Conservation (phyloP, 2,797 vertebrate species). For the Sarcophilus harrisii region DNA sequence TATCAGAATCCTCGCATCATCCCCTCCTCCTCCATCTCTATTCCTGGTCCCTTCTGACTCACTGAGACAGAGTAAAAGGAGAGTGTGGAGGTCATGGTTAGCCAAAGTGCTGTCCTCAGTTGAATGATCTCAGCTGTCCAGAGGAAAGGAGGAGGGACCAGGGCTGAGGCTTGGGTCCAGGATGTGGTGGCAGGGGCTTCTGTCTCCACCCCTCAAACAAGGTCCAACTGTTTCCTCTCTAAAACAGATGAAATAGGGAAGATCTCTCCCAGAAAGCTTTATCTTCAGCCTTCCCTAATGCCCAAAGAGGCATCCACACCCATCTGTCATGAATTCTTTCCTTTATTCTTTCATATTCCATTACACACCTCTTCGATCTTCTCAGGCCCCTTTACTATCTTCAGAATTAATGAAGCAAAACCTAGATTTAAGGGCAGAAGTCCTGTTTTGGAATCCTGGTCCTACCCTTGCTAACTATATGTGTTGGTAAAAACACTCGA, state of each 20-base stretch:
- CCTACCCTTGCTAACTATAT: neutral
- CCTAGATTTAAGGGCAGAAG: neutral
- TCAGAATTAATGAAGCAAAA: neutral
- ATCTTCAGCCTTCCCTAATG: neutral
- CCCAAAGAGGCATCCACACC: neutral
- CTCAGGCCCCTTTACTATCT: neutral
- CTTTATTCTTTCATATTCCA: neutral
- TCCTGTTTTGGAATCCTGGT: neutral
- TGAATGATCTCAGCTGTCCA: neutral
- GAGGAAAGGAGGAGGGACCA: neutral
- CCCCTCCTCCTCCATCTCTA: neutral
- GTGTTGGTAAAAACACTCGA: neutral
- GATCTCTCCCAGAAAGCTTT: neutral
- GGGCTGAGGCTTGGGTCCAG: neutral
- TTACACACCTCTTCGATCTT: no score
- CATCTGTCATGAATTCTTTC: neutral
- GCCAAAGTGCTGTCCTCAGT: neutral
- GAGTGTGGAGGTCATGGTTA: neutral
- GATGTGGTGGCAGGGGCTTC: neutral
- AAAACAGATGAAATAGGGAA: neutral
- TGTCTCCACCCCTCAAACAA: neutral
- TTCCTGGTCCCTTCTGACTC: neutral
- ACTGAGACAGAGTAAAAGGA: neutral
- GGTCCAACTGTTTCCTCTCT: neutral
- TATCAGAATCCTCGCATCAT: neutral